Evolutionary conservation across 23 tunicate genomes (phyloP).

Genomic region (Trididemnum clinides): DNA sequence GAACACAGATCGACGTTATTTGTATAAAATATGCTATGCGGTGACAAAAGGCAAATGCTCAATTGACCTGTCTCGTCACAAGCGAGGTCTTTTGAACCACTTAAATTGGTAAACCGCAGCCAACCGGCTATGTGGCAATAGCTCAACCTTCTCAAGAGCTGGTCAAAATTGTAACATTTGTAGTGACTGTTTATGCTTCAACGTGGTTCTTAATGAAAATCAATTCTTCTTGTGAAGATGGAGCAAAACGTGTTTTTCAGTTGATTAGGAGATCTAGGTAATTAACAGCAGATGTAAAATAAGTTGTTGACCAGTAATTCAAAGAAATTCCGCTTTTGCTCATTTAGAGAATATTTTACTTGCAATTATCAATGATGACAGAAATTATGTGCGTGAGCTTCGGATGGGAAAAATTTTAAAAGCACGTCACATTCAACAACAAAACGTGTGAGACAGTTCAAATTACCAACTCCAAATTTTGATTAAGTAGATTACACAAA

Average conservation of each 20-base stretch:
- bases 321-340: not conserved
- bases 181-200: not conserved
- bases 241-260: not conserved
- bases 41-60: not conserved
- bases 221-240: not conserved
- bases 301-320: too few relatives aligned
- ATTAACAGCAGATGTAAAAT: not conserved
- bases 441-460: not conserved
- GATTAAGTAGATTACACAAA: too few relatives aligned
- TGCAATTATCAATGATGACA: not conserved
- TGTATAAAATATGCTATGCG: not conserved
- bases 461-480: not conserved
- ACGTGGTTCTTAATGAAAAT: not conserved
- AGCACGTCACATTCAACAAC: too few relatives aligned
- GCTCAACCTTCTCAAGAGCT: not conserved
- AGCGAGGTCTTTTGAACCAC: not conserved
- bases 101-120: not conserved
- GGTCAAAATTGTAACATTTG: not conserved
- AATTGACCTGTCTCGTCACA: not conserved
- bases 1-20: too few relatives aligned
- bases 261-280: not conserved
- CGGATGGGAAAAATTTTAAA: not conserved
- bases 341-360: too few relatives aligned
- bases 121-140: not conserved
- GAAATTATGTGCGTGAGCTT: conserved; percentile 5